Conservation (phyloP, 2,113 vertebrate species). For the Seriola aureovittata region DNA sequence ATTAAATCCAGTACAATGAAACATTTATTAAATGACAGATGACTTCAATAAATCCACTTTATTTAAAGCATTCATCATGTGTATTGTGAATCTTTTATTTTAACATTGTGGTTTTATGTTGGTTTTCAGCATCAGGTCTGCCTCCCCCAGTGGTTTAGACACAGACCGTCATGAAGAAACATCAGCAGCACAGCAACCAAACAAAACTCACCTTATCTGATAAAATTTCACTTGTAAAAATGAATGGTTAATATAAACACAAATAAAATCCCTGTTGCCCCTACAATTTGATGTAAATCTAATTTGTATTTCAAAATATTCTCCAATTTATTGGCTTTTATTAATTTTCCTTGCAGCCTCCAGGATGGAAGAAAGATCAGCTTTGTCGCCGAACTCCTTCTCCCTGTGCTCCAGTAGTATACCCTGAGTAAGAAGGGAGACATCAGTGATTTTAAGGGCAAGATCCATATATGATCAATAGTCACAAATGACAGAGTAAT, state of each 20-base stretch:
- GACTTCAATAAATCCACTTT: neutral
- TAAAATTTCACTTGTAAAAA: neutral
- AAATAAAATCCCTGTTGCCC: no score
- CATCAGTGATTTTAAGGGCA: neutral
- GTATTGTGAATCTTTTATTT: neutral
- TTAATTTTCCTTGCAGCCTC: neutral
- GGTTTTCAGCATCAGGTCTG: constrained; percentile 22
- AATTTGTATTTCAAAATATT: no score
- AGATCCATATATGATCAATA: no score
- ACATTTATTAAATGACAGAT: neutral
- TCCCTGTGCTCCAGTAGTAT: neutral
- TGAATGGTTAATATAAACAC: neutral
- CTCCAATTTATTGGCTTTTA: neutral
- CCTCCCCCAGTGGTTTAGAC: constrained; percentile 10
- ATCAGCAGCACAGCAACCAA: neutral
- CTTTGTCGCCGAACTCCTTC: neutral
- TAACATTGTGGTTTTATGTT: neutral
- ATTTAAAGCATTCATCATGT: neutral
- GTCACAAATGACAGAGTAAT: no score
- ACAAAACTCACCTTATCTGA: neutral
- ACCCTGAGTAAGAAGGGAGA: neutral
- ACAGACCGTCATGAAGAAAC: constrained; percentile 33
- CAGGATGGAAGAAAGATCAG: neutral
- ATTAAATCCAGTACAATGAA: neutral
- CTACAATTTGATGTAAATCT: neutral